Percentiles rank a stretch among this genome's conserved stretches.
phyloP scores from a whole-genome alignment of 2,113 vertebrate genomes.

The Ornithorhynchus anatinus region DNA sequence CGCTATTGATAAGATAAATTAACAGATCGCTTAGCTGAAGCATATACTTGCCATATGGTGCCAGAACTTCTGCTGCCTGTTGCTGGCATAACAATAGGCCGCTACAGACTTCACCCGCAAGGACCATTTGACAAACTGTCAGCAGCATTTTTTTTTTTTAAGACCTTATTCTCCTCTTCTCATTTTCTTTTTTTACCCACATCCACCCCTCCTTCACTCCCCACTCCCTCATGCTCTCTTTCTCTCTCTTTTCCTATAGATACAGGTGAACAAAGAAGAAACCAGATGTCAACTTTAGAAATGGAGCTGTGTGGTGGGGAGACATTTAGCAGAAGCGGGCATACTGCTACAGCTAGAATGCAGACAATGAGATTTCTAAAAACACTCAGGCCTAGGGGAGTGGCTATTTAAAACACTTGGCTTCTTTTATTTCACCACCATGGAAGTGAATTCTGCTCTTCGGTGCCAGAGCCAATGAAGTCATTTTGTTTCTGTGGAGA shows the following conservation, averaged over 20 bases:
- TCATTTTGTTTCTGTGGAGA: conserved; percentile 72
- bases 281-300: conserved; percentile 85
- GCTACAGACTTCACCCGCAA: conserved; percentile 77
- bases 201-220: background rate
- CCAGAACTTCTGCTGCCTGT: conserved; percentile 89
- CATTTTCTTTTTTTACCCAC: too few relatives aligned
- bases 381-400: conserved; percentile 77
- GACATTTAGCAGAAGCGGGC: conserved; percentile 70
- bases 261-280: conserved; percentile 83
- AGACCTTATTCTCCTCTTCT: too few relatives aligned
- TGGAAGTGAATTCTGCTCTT: conserved; percentile 78
- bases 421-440: conserved; percentile 84
- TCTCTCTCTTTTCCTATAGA: too few relatives aligned
- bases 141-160: conserved; percentile 70
- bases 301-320: conserved; percentile 72
- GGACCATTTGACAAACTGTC: conserved; percentile 82
- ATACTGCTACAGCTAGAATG: conserved; percentile 67
- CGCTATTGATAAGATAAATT: conserved; percentile 83
- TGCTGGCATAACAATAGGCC: conserved; percentile 92
- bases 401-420: conserved; percentile 88
- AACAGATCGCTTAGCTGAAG: conserved; percentile 87
- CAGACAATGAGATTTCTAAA: conserved; percentile 83
- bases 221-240: too few relatives aligned
- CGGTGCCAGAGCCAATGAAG: conserved; percentile 80
- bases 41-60: conserved; percentile 97